These are phyloP conservation scores for Scophthalmus maximus DNA, from an alignment of 2,113 vertebrate species.

Conservation along the genomic window DNA sequence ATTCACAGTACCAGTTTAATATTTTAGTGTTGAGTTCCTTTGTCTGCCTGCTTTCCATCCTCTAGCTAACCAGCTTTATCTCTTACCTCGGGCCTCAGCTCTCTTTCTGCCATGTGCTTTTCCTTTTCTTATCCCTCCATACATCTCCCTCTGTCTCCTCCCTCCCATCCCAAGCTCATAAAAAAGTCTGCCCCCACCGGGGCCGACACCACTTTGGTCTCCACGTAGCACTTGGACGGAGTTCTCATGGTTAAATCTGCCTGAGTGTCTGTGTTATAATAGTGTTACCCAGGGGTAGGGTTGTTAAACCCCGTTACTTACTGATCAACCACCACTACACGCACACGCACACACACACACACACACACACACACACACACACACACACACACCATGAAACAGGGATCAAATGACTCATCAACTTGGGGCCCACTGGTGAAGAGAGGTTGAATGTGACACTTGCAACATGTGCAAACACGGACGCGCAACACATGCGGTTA, in stretches of 20 bases:
- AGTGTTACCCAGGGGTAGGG: conserved; percentile 36
- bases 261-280: conserved; percentile 31
- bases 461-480: conserved; percentile 23
- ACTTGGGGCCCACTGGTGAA: conserved; percentile 30
- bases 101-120: conserved; percentile 23
- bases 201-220: conserved; percentile 19
- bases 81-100: conserved; percentile 21
- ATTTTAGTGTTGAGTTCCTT: conserved; percentile 43
- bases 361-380: conserved; percentile 19
- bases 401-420: conserved; percentile 41
- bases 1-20: conserved; percentile 38
- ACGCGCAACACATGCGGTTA: conserved; percentile 1
- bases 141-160: neutral
- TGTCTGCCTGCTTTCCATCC: conserved; percentile 38
- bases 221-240: conserved; percentile 1
- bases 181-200: conserved; percentile 29
- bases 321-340: neutral
- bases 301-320: conserved; percentile 58
- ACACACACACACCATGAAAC: conserved; percentile 21
- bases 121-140: conserved; percentile 35
- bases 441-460: conserved; percentile 58
- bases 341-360: neutral
- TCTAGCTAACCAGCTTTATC: conserved; percentile 44
- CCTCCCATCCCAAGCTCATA: neutral
- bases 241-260: conserved; percentile 36